Conservation (phyloP, 2,888 invertebrate species). For the Blastobasis adustella region DNA sequence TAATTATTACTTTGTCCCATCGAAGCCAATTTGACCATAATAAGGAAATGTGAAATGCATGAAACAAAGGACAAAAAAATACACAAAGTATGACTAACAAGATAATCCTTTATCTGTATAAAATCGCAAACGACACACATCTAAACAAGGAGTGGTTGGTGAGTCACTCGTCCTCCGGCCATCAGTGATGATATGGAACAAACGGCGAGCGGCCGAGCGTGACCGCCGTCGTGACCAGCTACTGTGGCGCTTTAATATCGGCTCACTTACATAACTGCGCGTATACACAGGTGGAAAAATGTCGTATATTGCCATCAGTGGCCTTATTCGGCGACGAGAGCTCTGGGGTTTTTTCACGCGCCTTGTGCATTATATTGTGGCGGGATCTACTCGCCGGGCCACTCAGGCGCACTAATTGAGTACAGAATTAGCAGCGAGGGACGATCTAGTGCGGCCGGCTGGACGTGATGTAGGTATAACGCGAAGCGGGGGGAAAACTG, state of each 20-base stretch:
- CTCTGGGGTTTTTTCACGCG: not conserved
- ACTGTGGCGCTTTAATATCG: conserved; percentile 27
- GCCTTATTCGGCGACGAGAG: conserved; percentile 1
- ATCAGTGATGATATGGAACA: conserved; percentile 39
- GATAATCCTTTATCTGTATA: too few species aligned
- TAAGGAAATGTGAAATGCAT: too few species aligned
- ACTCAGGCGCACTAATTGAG: conserved; percentile 31
- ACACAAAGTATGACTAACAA: too few species aligned
- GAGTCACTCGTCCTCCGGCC: conserved; percentile 57
- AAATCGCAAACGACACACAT: too few species aligned
- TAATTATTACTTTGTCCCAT: too few species aligned
- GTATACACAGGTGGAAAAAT: conserved; percentile 9
- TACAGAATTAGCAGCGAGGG: conserved; percentile 30
- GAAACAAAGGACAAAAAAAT: too few species aligned
- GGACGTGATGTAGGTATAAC: conserved; percentile 3
- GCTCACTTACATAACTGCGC: conserved; percentile 28
- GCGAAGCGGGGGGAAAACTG: conserved; percentile 1
- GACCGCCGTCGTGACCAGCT: conserved; percentile 50
- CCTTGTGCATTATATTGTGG: conserved; percentile 13
- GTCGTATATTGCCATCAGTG: conserved; percentile 4
- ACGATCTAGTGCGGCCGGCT: conserved; percentile 23
- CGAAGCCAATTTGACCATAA: too few species aligned
- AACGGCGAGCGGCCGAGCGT: conserved; percentile 44
- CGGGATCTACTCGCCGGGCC: conserved; percentile 19
- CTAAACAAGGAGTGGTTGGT: conserved; percentile 28